Conservation (phyloP, 2,797 vertebrate genomes). For the Gymnoscopelus microlampas region DNA sequence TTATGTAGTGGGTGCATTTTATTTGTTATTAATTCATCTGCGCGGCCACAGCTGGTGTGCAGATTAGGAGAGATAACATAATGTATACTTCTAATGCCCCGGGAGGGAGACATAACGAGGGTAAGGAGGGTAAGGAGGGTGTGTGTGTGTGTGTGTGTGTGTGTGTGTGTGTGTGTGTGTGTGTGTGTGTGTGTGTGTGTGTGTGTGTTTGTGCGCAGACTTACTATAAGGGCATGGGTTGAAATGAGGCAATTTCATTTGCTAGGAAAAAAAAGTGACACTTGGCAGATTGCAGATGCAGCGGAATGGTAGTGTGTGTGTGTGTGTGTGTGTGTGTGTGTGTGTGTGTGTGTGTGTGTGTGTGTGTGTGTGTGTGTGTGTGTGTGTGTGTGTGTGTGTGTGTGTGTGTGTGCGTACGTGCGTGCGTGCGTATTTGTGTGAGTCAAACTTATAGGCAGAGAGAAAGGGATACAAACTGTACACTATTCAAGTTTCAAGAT, state of each 20-base stretch:
- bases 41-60: slow-evolving; percentile 70
- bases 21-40: slow-evolving; percentile 82
- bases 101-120: slow-evolving; percentile 74
- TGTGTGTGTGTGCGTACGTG: not conserved
- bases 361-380: slow-evolving; percentile 11
- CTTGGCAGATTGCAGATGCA: slow-evolving; percentile 47
- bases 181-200: slow-evolving; percentile 41
- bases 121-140: slow-evolving; percentile 38
- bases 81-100: slow-evolving; percentile 65
- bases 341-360: slow-evolving; percentile 32
- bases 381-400: not conserved
- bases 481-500: no score
- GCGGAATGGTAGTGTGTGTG: slow-evolving; percentile 27
- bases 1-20: slow-evolving; percentile 75
- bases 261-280: slow-evolving; percentile 57
- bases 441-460: slow-evolving; percentile 19
- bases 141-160: slow-evolving; percentile 50
- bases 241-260: slow-evolving; percentile 57
- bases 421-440: slow-evolving; percentile 18
- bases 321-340: slow-evolving; percentile 38
- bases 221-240: slow-evolving; percentile 45
- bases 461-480: slow-evolving; percentile 21
- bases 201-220: slow-evolving; percentile 57
- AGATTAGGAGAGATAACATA: slow-evolving; percentile 70
- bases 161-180: slow-evolving; percentile 1